phyloP scores from a whole-genome alignment of 2,797 vertebrate genomes.

The Melanitta fusca region DNA sequence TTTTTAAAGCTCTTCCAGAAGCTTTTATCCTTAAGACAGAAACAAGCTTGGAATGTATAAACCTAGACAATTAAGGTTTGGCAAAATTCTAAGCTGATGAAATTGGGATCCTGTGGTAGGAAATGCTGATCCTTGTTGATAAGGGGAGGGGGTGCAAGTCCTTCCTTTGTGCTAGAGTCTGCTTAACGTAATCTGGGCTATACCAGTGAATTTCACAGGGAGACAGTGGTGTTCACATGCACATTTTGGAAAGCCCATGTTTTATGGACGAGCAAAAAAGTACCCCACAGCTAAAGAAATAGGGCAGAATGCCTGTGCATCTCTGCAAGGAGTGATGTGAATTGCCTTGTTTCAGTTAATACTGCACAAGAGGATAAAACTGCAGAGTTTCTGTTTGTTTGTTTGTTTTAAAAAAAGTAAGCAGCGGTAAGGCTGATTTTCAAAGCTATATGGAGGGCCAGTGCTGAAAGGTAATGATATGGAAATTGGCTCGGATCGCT shows the following conservation, averaged over 20 bases:
- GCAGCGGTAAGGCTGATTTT: not conserved
- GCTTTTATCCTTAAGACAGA: not conserved
- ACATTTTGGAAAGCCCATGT: not conserved
- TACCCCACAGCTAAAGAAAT: not conserved
- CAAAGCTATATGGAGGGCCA: not conserved
- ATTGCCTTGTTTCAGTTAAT: not conserved
- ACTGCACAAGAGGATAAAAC: not conserved
- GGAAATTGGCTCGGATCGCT: not conserved
- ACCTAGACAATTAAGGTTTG: not conserved
- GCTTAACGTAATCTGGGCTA: not conserved
- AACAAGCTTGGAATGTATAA: not conserved
- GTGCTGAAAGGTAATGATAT: not conserved
- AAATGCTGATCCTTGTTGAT: not conserved
- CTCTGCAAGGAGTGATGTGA: not conserved
- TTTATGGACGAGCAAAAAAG: not conserved
- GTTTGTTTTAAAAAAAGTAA: not conserved
- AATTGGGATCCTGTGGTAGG: not conserved
- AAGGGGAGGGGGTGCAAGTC: not conserved
- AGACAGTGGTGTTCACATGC: accelerated
- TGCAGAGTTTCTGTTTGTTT: not conserved
- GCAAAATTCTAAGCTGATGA: not conserved
- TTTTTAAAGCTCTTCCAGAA: not conserved
- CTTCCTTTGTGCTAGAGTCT: not conserved
- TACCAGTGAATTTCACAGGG: not conserved
- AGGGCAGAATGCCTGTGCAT: not conserved